A percentile compares a stretch with the other conserved stretches of the same genome.
phyloP scores from a whole-genome alignment of 2,113 vertebrate genomes.

The Ictidomys tridecemlineatus region DNA sequence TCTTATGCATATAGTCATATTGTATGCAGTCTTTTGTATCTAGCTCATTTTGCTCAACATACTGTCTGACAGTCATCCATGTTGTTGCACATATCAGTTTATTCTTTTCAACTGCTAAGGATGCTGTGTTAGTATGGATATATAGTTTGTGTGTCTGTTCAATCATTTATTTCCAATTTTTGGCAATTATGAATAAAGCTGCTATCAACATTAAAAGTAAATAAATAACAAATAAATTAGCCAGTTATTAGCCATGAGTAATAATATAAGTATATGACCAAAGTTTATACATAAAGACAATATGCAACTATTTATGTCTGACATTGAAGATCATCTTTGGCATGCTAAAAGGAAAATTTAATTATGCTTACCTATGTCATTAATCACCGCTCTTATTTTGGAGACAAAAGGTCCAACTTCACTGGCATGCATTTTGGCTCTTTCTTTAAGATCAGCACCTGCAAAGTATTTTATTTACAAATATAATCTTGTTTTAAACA shows the following conservation, averaged over 20 bases:
- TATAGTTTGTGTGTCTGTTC: too few species aligned
- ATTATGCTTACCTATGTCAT: slow-evolving; percentile 93
- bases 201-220: too few species aligned
- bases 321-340: background rate
- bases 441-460: slow-evolving; percentile 98
- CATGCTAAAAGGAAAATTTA: background rate
- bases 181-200: too few species aligned
- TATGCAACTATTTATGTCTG: background rate
- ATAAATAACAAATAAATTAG: background rate
- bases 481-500: slow-evolving; percentile 59
- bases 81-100: too few species aligned
- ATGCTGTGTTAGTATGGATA: too few species aligned
- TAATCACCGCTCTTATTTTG: slow-evolving; percentile 94
- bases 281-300: background rate
- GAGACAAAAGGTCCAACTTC: slow-evolving; percentile 98
- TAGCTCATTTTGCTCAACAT: too few species aligned
- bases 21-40: too few species aligned
- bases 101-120: background rate
- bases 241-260: background rate
- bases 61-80: too few species aligned
- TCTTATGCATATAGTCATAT: too few species aligned
- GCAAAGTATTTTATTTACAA: slow-evolving; percentile 81
- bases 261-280: background rate
- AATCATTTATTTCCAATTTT: too few species aligned
- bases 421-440: slow-evolving; percentile 96